Evolutionary conservation across 2,888 invertebrate species (phyloP).

Genomic region (Xestobium rufovillosum): DNA sequence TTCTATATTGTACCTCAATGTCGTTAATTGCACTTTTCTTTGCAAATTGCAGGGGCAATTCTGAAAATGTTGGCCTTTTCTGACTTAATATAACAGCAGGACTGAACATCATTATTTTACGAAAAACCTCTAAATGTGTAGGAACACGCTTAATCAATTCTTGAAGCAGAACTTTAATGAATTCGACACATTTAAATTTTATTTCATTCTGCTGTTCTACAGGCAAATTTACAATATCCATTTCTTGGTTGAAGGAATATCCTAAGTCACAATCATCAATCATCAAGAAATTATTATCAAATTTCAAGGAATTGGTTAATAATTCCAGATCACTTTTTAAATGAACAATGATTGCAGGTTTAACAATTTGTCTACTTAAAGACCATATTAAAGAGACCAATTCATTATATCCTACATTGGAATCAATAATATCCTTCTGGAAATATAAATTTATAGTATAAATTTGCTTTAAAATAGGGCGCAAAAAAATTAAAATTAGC

Average conservation of each 20-base stretch:
- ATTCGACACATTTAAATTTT: constrained; percentile 1
- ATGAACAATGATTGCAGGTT: not conserved
- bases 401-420: too few species aligned
- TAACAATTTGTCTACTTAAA: constrained; percentile 1
- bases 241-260: not conserved
- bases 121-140: not conserved
- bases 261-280: constrained; percentile 1
- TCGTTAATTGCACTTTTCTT: not conserved
- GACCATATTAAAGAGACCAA: constrained; percentile 3
- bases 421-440: constrained; percentile 14
- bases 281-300: not conserved
- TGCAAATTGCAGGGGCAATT: constrained; percentile 1
- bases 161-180: constrained; percentile 1
- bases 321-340: not conserved
- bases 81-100: not conserved
- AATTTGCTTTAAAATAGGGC: constrained; percentile 10
- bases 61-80: constrained; percentile 1
- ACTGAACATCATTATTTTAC: not conserved
- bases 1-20: constrained; percentile 1
- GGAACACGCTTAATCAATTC: not conserved
- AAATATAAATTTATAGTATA: constrained; percentile 12
- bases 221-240: not conserved
- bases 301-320: not conserved
- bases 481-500: constrained; percentile 10
- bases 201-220: not conserved